Evolutionary conservation across 2,888 invertebrate species (phyloP), one percentile per base, ranked within the genome.

Genomic region (Stenurella melanura): DNA sequence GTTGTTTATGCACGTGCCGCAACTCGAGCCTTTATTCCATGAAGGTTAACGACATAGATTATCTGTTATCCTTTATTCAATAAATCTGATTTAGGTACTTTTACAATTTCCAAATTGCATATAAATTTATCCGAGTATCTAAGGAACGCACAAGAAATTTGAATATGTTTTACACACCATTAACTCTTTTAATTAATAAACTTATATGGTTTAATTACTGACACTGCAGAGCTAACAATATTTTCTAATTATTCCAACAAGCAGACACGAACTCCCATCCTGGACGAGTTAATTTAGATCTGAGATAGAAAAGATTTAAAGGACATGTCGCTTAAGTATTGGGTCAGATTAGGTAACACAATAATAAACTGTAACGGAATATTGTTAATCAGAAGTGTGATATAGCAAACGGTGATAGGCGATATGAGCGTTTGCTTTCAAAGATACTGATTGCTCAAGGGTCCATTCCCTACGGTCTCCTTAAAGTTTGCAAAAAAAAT

Each of bases 151-250:
- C 15, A 42, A 42, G 15, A 15, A 42, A 42, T 42, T 42, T 60
- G 58, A 60, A 60, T 60, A 60, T 60, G 21, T 19, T 60, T 19
- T 21, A 60, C 26, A 60, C 58, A 60, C 26, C 26, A 60, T 60
- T 60, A 60, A 60, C 21, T 60, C 19, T 11, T 60, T 21, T 60
- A 60, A 60, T 60, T 60, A 60, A 26, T 21, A 21, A 15, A 15
- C 58, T 15, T 42, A 60, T 15, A 26, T 26, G 26, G 15, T 60
- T 60, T 60, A 60, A 26, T 60, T 60, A 60, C 58, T 26, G 21
- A 42, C 26, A 26, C 15, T n/a, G 19, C 58, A 60, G 21, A 15
- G n/a, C 21, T 21, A 60, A 18, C 57, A 21, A 15, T 15, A 60
- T 60, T 60, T 19, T 21, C 58, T 21, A 12, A 60, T 60, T 60